A percentile compares a stretch with the other conserved stretches of the same genome.
Conservation (phyloP, 2,888 invertebrate species). For the Nemotelus pantherinus region DNA sequence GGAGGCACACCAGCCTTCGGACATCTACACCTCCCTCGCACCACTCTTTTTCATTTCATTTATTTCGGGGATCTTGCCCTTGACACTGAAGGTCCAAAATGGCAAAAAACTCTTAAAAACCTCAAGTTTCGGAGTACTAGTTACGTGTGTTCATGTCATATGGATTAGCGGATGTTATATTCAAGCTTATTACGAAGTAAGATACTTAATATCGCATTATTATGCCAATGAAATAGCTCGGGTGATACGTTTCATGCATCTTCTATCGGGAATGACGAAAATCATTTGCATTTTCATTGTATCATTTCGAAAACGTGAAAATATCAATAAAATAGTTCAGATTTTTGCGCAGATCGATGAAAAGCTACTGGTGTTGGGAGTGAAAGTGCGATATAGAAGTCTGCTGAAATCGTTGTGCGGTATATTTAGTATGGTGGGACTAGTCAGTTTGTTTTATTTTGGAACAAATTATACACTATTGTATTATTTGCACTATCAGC, state of each 20-base stretch:
- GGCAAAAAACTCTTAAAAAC: background rate
- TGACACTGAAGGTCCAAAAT: background rate
- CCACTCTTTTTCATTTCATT: constrained; percentile 21
- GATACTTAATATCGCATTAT: constrained; percentile 61
- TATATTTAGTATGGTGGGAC: constrained; percentile 51
- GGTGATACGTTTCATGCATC: background rate
- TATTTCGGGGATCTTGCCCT: constrained; percentile 11
- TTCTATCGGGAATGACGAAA: constrained; percentile 56
- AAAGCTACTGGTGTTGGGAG: background rate
- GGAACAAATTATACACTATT: background rate
- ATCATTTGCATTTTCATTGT: constrained; percentile 44
- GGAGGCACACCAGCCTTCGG: constrained; percentile 10
- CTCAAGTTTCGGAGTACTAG: background rate
- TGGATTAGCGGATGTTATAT: background rate
- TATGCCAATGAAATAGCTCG: constrained; percentile 53
- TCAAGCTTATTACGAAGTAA: constrained; percentile 56
- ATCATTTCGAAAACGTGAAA: background rate
- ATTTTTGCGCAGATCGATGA: constrained; percentile 30
- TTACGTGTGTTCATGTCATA: background rate
- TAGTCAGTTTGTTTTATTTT: no score
- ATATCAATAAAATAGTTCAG: background rate
- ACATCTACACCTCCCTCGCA: constrained; percentile 25
- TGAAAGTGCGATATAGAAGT: constrained; percentile 32
- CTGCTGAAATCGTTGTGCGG: constrained; percentile 14
- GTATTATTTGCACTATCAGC: background rate